phyloP scores from a whole-genome alignment of 2,113 vertebrate species.

The Elgaria multicarinata region DNA sequence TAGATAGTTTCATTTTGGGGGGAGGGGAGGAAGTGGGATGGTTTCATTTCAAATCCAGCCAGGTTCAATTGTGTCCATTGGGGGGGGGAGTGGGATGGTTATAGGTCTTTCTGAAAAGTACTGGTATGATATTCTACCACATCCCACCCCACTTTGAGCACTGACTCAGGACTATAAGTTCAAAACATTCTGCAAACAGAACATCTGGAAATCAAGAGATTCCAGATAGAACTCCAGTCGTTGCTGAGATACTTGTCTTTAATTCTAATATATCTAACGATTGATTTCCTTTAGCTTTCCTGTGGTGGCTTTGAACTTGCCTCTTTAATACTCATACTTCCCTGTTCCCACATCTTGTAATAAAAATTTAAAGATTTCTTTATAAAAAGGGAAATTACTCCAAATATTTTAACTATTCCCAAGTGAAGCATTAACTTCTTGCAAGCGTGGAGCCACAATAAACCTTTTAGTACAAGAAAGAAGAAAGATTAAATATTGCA shows the following conservation, averaged over 20 bases:
- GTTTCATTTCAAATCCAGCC: neutral
- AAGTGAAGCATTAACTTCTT: slow-evolving; percentile 48
- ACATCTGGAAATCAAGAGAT: slow-evolving; percentile 48
- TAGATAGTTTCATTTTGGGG: too few species aligned
- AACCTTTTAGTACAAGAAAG: slow-evolving; percentile 31
- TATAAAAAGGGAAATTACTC: slow-evolving; percentile 42
- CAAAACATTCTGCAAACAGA: slow-evolving; percentile 55
- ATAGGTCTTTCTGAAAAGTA: neutral
- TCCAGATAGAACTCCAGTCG: slow-evolving; percentile 32
- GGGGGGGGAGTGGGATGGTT: neutral
- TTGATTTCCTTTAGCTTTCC: slow-evolving; percentile 14
- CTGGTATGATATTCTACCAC: neutral
- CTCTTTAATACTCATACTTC: slow-evolving; percentile 50
- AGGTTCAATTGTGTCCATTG: neutral
- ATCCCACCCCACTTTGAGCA: neutral
- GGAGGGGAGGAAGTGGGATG: neutral
- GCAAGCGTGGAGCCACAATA: slow-evolving; percentile 48
- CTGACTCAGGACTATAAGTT: slow-evolving; percentile 33
- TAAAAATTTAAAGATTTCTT: slow-evolving; percentile 55
- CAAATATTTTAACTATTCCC: slow-evolving; percentile 52
- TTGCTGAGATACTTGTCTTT: slow-evolving; percentile 36
- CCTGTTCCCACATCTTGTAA: slow-evolving; percentile 36
- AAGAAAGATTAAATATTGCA: slow-evolving; percentile 40
- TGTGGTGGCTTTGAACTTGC: slow-evolving; percentile 33
- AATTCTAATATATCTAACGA: slow-evolving; percentile 49